Conservation (phyloP, 2,113 vertebrate genomes). For the Sylvia atricapilla region DNA sequence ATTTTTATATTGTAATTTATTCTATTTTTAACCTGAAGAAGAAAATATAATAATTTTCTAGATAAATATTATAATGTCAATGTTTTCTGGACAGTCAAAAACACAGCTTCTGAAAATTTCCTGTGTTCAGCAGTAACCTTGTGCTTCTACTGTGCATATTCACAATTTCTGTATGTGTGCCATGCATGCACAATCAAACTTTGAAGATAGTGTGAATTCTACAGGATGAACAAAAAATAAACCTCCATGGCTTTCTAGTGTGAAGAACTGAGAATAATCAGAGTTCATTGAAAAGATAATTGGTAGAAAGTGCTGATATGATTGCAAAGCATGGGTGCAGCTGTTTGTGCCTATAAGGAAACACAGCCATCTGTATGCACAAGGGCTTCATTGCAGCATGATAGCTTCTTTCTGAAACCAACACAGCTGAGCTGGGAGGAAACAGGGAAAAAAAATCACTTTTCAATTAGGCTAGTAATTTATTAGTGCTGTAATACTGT, state of each 20-base stretch:
- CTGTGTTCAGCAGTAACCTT: neutral
- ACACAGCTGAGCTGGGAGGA: constrained; percentile 2
- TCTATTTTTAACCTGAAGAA: neutral
- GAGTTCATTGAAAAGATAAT: constrained; percentile 23
- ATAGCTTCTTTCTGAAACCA: constrained; percentile 34
- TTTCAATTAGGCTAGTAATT: constrained; percentile 31
- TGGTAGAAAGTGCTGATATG: constrained; percentile 27
- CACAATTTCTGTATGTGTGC: neutral
- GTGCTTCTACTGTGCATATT: neutral
- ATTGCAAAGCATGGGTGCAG: neutral
- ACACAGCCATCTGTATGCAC: constrained; percentile 7
- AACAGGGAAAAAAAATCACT: neutral
- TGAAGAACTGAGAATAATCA: constrained; percentile 17
- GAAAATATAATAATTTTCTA: neutral
- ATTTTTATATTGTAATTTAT: neutral
- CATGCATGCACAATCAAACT: neutral
- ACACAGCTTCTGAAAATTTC: neutral
- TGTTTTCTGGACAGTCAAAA: accelerated
- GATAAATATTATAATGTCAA: neutral
- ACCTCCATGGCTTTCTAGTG: neutral
- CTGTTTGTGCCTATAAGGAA: constrained; percentile 4
- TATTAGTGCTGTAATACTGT: neutral
- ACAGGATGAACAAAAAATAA: neutral
- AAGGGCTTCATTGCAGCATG: neutral
- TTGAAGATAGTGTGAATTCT: neutral